phyloP scores from a whole-genome alignment of 2,888 invertebrate genomes.

The Hyalella azteca region DNA sequence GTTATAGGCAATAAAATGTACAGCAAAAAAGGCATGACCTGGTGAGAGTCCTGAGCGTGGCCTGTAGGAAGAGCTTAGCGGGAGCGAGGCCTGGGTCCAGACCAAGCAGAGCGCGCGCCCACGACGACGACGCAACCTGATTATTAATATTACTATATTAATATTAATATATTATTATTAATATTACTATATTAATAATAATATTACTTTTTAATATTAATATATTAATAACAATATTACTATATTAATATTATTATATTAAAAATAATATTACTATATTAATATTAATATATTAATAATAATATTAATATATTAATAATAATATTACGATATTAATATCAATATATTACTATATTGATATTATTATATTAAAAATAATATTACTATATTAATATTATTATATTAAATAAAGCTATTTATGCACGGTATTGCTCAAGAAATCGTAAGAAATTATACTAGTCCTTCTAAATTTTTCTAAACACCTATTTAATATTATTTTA shows the following conservation, averaged over 20 bases:
- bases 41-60: too few species aligned
- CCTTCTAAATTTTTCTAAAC: too few species aligned
- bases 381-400: background rate
- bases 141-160: background rate
- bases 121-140: constrained; percentile 53
- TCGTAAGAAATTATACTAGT: too few species aligned
- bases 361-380: background rate
- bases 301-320: background rate
- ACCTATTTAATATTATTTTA: too few species aligned
- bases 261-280: background rate
- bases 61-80: too few species aligned
- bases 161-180: background rate
- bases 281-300: background rate
- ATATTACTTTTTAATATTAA: background rate
- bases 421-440: background rate
- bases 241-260: background rate
- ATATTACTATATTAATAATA: background rate
- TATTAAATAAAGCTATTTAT: background rate
- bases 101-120: constrained; percentile 42
- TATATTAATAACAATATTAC: background rate
- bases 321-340: background rate
- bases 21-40: too few species aligned
- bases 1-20: too few species aligned
- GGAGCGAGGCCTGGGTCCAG: too few species aligned
- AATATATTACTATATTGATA: background rate